phyloP scores from a whole-genome alignment of 2,888 invertebrate species.

The Noctua fimbriata region DNA sequence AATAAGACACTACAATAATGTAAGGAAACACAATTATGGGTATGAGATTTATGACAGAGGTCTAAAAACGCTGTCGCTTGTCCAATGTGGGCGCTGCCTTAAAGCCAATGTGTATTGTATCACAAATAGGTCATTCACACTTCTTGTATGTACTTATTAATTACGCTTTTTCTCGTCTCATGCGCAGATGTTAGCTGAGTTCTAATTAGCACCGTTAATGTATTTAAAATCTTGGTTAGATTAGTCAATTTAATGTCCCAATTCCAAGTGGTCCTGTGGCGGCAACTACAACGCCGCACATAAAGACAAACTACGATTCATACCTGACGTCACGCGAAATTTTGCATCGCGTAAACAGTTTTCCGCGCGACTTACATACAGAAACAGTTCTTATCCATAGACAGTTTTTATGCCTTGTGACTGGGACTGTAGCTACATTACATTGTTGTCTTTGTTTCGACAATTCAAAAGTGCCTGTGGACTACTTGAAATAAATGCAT shows the following conservation, averaged over 20 bases:
- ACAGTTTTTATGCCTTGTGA: no score
- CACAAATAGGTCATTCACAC: slow-evolving; percentile 56
- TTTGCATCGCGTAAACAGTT: not conserved
- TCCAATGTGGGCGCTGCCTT: not conserved
- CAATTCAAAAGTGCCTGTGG: no score
- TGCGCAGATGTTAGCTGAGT: slow-evolving; percentile 13
- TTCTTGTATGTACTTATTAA: slow-evolving; percentile 38
- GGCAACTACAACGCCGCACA: not conserved
- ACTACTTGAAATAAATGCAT: no score
- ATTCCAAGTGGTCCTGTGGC: not conserved
- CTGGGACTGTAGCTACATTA: no score
- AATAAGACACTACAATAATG: not conserved
- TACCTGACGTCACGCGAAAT: not conserved
- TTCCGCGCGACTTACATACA: not conserved
- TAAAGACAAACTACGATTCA: not conserved
- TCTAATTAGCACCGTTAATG: not conserved
- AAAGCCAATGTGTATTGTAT: slow-evolving; percentile 25
- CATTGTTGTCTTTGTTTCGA: no score
- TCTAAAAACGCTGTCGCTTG: slow-evolving; percentile 1
- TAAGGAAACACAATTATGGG: not conserved
- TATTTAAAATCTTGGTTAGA: not conserved
- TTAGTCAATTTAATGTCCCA: not conserved
- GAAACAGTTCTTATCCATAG: no score
- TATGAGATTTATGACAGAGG: not conserved
- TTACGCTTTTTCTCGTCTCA: slow-evolving; percentile 7